Evolutionary conservation across 2,888 invertebrate genomes (phyloP), one percentile per base, ranked within the genome.

Genomic region (Hydropsyche betteni): DNA sequence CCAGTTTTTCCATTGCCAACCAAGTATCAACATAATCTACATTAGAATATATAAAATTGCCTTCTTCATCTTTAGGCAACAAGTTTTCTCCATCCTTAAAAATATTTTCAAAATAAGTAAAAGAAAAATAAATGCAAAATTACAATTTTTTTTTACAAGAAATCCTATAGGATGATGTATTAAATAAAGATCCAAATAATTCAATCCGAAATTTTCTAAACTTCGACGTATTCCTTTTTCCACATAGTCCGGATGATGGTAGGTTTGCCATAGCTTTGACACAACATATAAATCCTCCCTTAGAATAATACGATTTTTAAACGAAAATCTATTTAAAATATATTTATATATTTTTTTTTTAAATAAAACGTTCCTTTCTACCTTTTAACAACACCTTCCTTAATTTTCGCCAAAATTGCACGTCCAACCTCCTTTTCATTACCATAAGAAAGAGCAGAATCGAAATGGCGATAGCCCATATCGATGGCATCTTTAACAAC

Each of bases 231-330:
- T 83, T 7, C 90, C 89, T 10, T 87, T 84, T 76, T 89, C 87
- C 0, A 94, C 94, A 69, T 91, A 82, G 69, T 92, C 91, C 24
- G 88, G 87, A 77, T 87, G 87, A 81, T 95, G 94, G 81, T 88
- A 92, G 0, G 92, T 93, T 83, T 93, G 93, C 94, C 94, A 94
- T 10, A 93, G 82, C 87, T 93, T 91, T 80, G 90, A 90, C 1
- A 88, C 88, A 58, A 91, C 84, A 80, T 90, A 91, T 0, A 91
- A 81, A 34, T 89, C 87, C 78, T 88, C 87, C n/a, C 70, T 55
- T 61, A 10, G 12, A 16, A 55, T 24, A 24, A 24, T 24, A 24
- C 24, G 24, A 24, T 24, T 24, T 24, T 80, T 58, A 24, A 24
- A 24, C 24, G n/a, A 24, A 24, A 24, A 24, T 24, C 24, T 24